Percentiles rank a stretch among this genome's conserved stretches.
Evolutionary conservation across 2,888 invertebrate species (phyloP).

Genomic region (Sesia apiformis): DNA sequence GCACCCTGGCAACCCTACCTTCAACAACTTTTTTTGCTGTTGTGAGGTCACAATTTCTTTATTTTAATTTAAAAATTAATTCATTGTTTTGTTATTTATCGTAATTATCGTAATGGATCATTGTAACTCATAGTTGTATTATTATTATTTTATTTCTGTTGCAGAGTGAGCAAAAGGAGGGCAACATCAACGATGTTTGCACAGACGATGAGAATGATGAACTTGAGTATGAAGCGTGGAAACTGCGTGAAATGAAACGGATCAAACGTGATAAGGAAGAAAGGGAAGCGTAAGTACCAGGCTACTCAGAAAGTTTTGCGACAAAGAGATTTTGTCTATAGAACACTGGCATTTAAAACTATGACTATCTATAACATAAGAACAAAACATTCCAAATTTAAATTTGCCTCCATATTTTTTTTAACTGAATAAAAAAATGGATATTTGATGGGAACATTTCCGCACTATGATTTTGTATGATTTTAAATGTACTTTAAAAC

Average conservation of each 20-base stretch:
- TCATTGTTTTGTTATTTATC: not conserved
- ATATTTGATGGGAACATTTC: too few species aligned
- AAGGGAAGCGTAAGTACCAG: slow-evolving; percentile 84
- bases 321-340: not conserved
- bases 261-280: slow-evolving; percentile 98
- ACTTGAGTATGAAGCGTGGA: slow-evolving; percentile 98
- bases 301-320: not conserved
- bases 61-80: too few species aligned
- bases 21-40: too few species aligned
- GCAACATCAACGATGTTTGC: slow-evolving; percentile 88
- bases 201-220: slow-evolving; percentile 98
- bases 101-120: not conserved
- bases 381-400: too few species aligned
- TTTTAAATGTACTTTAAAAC: too few species aligned
- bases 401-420: too few species aligned
- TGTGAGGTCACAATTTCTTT: too few species aligned
- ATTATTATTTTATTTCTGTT: slow-evolving; percentile 5
- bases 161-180: slow-evolving; percentile 81
- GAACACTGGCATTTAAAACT: too few species aligned
- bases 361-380: too few species aligned
- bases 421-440: too few species aligned
- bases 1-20: too few species aligned
- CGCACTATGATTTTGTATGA: too few species aligned
- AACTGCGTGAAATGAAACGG: slow-evolving; percentile 94
- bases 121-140: not conserved